Conservation (phyloP, 2,888 invertebrate species). For the Cerastis rubricosa region DNA sequence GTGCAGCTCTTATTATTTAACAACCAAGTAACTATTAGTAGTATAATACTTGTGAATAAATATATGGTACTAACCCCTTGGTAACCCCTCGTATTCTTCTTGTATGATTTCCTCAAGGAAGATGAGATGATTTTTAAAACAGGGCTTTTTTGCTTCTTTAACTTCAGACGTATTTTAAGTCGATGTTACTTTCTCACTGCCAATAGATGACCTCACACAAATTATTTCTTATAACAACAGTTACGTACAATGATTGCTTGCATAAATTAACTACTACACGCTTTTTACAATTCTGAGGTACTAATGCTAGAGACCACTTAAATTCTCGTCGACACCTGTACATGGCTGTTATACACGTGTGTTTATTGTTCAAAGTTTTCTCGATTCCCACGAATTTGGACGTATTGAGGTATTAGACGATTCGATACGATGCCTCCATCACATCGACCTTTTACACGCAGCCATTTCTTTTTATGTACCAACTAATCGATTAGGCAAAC, state of each 20-base stretch:
- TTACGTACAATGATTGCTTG: constrained; percentile 32
- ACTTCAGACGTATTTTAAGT: neutral
- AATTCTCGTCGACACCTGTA: constrained; percentile 57
- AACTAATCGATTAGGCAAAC: constrained; percentile 66
- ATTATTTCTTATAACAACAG: constrained; percentile 12
- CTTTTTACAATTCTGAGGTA: constrained; percentile 43
- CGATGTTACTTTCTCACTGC: neutral
- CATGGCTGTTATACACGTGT: constrained; percentile 49
- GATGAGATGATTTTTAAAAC: neutral
- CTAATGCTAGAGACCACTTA: constrained; percentile 57
- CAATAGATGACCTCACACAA: neutral
- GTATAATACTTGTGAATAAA: no score
- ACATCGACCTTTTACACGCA: constrained; percentile 66
- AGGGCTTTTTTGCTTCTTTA: neutral
- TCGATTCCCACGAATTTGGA: constrained; percentile 63
- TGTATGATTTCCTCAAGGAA: neutral
- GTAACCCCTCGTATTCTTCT: no score
- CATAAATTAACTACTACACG: constrained; percentile 40
- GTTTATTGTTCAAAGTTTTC: constrained; percentile 61
- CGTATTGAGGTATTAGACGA: constrained; percentile 67
- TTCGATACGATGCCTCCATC: constrained; percentile 67
- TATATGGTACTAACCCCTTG: no score
- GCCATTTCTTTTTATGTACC: constrained; percentile 66
- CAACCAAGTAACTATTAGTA: no score
- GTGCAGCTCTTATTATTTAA: no score